phyloP scores from a whole-genome alignment of 2,113 vertebrate genomes.

The Rhynchomys soricoides region DNA sequence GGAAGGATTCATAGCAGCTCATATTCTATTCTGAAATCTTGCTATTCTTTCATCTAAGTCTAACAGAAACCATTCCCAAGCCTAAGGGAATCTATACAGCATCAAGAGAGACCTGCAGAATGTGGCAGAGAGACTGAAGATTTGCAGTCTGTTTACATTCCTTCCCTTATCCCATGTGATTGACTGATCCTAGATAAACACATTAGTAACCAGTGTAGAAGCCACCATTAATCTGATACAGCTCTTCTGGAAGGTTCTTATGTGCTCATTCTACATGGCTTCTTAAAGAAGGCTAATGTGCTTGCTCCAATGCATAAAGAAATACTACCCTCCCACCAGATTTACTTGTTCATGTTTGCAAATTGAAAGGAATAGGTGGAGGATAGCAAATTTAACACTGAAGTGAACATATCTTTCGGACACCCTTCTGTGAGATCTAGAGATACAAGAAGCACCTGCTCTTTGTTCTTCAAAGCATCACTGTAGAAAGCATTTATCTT shows the following conservation, averaged over 20 bases:
- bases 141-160: constrained; percentile 35
- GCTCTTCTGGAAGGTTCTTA: background rate
- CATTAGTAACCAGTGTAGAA: background rate
- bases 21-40: background rate
- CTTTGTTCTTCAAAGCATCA: constrained; percentile 22
- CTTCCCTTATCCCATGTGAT: background rate
- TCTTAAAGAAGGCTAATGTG: constrained; percentile 28
- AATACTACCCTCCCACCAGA: background rate
- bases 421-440: background rate
- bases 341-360: constrained; percentile 50
- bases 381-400: background rate
- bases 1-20: background rate
- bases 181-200: constrained; percentile 47
- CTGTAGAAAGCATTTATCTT: constrained; percentile 36
- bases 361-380: background rate
- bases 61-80: constrained; percentile 1
- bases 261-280: background rate
- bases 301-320: constrained; percentile 43
- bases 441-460: background rate
- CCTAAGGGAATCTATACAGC: background rate
- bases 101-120: background rate
- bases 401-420: background rate
- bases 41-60: background rate
- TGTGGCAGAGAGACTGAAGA: background rate
- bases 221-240: background rate